Evolutionary conservation across 1,140 invertebrate genomes (phyloP).

Genomic region (Halesus radiatus): DNA sequence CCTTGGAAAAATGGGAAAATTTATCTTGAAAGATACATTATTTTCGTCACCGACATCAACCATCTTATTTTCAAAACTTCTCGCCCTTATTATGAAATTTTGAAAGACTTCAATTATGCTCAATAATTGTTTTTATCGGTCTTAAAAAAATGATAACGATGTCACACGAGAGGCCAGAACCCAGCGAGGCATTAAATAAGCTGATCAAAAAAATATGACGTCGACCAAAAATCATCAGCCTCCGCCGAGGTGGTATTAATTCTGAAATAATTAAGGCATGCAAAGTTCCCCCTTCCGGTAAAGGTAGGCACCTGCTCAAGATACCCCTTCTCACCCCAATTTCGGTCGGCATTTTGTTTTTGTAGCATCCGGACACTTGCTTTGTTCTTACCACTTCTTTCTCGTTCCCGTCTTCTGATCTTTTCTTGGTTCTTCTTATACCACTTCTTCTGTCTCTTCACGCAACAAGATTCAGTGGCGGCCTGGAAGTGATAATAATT

Average conservation of each 20-base stretch:
- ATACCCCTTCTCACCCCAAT: neutral
- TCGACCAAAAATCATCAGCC: slow-evolving; percentile 17
- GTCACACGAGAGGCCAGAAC: too few relatives aligned
- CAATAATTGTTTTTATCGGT: too few relatives aligned
- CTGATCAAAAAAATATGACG: slow-evolving; percentile 14
- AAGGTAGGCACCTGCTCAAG: neutral
- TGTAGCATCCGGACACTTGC: slow-evolving; percentile 41
- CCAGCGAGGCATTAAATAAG: neutral
- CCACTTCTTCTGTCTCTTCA: slow-evolving; percentile 14
- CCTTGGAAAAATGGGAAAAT: too few relatives aligned
- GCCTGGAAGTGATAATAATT: neutral
- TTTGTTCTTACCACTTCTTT: slow-evolving; percentile 38
- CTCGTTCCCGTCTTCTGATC: neutral
- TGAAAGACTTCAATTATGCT: too few relatives aligned
- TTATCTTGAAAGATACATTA: too few relatives aligned
- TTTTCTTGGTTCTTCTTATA: slow-evolving; percentile 10
- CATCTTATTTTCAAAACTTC: too few relatives aligned
- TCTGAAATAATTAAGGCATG: slow-evolving; percentile 19
- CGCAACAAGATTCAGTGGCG: neutral
- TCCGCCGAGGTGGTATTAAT: slow-evolving; percentile 27
- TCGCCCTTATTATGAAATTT: too few relatives aligned
- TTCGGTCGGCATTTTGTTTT: slow-evolving; percentile 32
- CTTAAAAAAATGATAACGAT: too few relatives aligned
- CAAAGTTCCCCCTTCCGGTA: slow-evolving; percentile 9
- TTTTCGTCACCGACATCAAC: too few relatives aligned